Evolutionary conservation across 2,888 invertebrate species (phyloP).

Genomic region (Ophion ellenae): DNA sequence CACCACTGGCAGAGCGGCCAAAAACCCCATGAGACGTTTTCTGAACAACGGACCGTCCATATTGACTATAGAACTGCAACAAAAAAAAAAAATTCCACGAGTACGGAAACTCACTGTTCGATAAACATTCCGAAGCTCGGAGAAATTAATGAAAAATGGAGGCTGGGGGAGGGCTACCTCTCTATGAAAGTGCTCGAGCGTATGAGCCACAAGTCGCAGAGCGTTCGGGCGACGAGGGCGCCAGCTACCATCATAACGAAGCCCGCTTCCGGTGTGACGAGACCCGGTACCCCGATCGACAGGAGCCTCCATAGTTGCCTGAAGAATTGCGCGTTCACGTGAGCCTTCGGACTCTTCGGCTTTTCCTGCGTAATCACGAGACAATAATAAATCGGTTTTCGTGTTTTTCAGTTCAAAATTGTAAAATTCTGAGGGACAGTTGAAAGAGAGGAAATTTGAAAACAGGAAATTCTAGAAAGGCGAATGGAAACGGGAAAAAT

Average conservation of each 20-base stretch:
- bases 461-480: neutral
- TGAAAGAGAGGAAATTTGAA: neutral
- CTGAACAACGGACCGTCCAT: slow-evolving; percentile 92
- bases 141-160: neutral
- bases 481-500: neutral
- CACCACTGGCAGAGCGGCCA: slow-evolving; percentile 94
- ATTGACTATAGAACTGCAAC: slow-evolving; percentile 93
- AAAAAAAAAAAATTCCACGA: slow-evolving; percentile 5
- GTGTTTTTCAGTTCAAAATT: neutral
- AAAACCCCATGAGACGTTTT: slow-evolving; percentile 90
- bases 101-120: slow-evolving; percentile 1
- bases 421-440: neutral
- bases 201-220: slow-evolving; percentile 99
- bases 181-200: slow-evolving; percentile 97
- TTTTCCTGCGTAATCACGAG: slow-evolving; percentile 78
- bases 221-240: slow-evolving; percentile 93
- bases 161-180: slow-evolving; percentile 86
- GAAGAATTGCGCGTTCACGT: slow-evolving; percentile 91
- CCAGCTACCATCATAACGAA: slow-evolving; percentile 90
- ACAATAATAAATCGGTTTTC: neutral
- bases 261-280: slow-evolving; percentile 91
- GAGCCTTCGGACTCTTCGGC: slow-evolving; percentile 87
- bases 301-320: slow-evolving; percentile 88
- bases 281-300: slow-evolving; percentile 88
- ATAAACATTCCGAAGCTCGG: neutral